Evolutionary conservation across 2,888 invertebrate genomes (phyloP), one percentile per base, ranked within the genome.

Genomic region (Ophioninae sp.): DNA sequence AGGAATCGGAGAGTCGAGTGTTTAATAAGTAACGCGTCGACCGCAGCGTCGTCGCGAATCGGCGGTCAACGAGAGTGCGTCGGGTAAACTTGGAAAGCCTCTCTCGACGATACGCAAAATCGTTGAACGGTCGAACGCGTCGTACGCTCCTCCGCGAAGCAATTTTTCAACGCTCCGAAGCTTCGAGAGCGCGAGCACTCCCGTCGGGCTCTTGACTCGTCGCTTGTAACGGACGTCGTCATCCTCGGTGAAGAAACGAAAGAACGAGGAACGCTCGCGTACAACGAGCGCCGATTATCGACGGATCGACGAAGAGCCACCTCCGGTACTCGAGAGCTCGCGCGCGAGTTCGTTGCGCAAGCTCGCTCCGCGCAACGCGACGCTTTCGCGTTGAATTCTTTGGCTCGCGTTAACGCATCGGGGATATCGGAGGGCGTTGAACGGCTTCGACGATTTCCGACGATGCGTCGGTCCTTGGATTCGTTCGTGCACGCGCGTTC

Each of bases 271-370:
- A 50, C 13, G 50, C 50, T 50, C 5, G 3, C 50, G 50, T 50
- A 50, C 13, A 50, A 50, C 13, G 50, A 50, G 13, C 13, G 50
- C 50, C 50, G 50, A 75, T 69, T 64, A 73, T 73, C 73, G 68
- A 77, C 62, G 77, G 61, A 81, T 77, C 62, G 73, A 68, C 77
- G 39, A 61, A 72, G 70, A 81, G 68, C 50, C 72, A 68, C 77
- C 76, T 72, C 20, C 62, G 41, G 37, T 39, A 81, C 72, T 73
- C 68, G 23, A 56, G 62, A 73, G 30, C 30, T 62, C 20, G 68
- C 56, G 62, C 56, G 56, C 57, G 69, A 73, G 30, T 20, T 37
- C 8, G 64, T 82, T 82, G 62, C 82, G 62, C 82, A 82, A 82
- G 50, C 37, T 20, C 73, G 20, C 41, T 57, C 68, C 20, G 21